Evolutionary conservation across 2,888 invertebrate species (phyloP).

Genomic region (Polydrusus tereticollis): DNA sequence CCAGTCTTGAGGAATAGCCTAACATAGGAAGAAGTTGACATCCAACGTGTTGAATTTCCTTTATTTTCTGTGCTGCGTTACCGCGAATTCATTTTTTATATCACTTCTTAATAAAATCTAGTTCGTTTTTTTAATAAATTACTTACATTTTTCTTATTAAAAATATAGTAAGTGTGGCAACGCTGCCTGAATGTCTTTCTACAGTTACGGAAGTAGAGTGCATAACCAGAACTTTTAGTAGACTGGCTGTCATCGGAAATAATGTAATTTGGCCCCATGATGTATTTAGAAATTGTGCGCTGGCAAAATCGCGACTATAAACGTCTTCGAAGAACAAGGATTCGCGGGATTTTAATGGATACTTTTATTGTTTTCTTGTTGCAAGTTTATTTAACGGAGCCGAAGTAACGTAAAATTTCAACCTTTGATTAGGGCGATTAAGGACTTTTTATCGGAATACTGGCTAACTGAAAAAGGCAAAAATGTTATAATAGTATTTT

Average conservation of each 20-base stretch:
- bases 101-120: too few relatives aligned
- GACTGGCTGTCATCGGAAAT: slow-evolving; percentile 53
- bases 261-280: slow-evolving; percentile 55
- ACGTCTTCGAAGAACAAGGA: slow-evolving; percentile 17
- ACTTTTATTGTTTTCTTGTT: slow-evolving; percentile 9
- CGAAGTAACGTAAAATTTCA: background rate
- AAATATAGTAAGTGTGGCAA: slow-evolving; percentile 17
- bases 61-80: too few relatives aligned
- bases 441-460: background rate
- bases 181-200: slow-evolving; percentile 14
- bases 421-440: background rate
- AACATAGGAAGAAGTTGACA: too few relatives aligned
- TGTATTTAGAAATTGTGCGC: slow-evolving; percentile 36
- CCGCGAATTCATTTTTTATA: too few relatives aligned
- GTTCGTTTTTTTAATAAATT: too few relatives aligned
- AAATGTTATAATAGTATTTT: background rate
- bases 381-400: slow-evolving; percentile 9
- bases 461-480: background rate
- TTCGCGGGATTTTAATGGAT: slow-evolving; percentile 3
- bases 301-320: slow-evolving; percentile 19
- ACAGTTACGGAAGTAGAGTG: slow-evolving; percentile 44
- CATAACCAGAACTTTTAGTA: slow-evolving; percentile 53
- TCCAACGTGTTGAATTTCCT: too few relatives aligned
- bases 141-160: too few relatives aligned
- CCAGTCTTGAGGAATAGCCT: too few relatives aligned